Conservation (phyloP, 2,888 invertebrate genomes). For the Agriopis leucophaearia region DNA sequence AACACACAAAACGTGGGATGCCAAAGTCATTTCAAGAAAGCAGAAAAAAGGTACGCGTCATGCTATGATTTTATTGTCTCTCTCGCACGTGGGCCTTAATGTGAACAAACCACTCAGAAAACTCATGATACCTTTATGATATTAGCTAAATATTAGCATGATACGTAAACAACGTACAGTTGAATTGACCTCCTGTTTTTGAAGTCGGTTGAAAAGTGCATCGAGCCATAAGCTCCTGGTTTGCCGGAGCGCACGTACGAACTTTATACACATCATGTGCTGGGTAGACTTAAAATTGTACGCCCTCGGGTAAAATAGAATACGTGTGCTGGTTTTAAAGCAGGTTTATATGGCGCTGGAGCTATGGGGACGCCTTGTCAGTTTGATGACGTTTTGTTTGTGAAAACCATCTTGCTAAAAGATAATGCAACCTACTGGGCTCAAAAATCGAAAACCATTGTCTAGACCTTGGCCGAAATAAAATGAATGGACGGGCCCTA, state of each 20-base stretch:
- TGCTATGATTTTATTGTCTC: no score
- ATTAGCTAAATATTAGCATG: background rate
- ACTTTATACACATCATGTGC: conserved; percentile 47
- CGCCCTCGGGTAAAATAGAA: conserved; percentile 42
- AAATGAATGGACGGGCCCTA: no score
- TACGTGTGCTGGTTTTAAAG: conserved; percentile 38
- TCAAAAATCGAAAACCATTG: no score
- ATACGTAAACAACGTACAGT: background rate
- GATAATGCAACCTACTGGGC: no score
- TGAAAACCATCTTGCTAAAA: background rate
- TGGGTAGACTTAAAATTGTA: conserved; percentile 43
- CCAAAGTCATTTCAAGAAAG: background rate
- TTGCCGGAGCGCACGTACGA: conserved; percentile 37
- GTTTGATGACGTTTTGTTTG: conserved; percentile 1
- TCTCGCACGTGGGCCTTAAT: no score
- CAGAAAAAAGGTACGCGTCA: background rate
- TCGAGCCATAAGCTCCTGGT: conserved; percentile 29
- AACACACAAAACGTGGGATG: no score
- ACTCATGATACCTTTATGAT: background rate
- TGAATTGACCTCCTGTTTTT: background rate
- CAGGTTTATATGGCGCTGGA: conserved; percentile 16
- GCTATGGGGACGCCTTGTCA: conserved; percentile 23
- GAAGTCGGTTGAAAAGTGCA: conserved; percentile 18
- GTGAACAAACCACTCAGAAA: background rate
- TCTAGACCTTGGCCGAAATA: no score